phyloP scores from a whole-genome alignment of 2,797 vertebrate species.

The Jordanella pulchra region DNA sequence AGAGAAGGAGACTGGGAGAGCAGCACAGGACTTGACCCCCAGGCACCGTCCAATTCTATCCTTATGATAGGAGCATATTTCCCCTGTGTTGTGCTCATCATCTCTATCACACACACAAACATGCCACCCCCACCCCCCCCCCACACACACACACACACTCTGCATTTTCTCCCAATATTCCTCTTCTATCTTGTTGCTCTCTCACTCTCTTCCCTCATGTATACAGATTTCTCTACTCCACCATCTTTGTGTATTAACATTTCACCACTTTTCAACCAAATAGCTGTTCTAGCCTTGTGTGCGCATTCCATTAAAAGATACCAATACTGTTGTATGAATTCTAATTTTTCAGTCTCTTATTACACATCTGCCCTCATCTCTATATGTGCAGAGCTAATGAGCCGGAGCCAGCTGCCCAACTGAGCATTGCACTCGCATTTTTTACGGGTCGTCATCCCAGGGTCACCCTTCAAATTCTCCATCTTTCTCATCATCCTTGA shows the following conservation, averaged over 20 bases:
- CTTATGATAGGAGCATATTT: constrained; percentile 71
- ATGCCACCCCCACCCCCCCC: neutral
- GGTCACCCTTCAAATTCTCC: constrained; percentile 45
- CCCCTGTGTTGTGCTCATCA: constrained; percentile 64
- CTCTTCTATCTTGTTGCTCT: constrained; percentile 9
- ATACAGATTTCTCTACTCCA: neutral
- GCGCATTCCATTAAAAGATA: neutral
- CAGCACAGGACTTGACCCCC: constrained; percentile 56
- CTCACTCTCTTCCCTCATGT: neutral
- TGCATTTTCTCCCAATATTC: constrained; percentile 18
- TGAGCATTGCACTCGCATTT: constrained; percentile 7
- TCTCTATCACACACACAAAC: constrained; percentile 22
- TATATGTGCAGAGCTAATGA: constrained; percentile 1
- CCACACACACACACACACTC: constrained; percentile 18
- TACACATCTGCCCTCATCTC: neutral
- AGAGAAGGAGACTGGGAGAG: constrained; percentile 42
- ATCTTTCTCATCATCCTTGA: constrained; percentile 50
- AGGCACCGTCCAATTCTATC: constrained; percentile 67
- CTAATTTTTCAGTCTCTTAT: constrained; percentile 10
- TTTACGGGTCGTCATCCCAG: constrained; percentile 9
- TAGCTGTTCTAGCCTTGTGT: constrained; percentile 3
- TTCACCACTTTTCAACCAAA: constrained; percentile 9
- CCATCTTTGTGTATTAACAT: constrained; percentile 18
- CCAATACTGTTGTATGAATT: neutral
- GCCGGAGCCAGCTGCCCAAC: constrained; percentile 2